Percentiles rank a stretch among this genome's conserved stretches.
These are phyloP conservation scores for Reticulitermes lucifugus DNA, from an alignment of 2,888 invertebrate species.

Conservation along the genomic window DNA sequence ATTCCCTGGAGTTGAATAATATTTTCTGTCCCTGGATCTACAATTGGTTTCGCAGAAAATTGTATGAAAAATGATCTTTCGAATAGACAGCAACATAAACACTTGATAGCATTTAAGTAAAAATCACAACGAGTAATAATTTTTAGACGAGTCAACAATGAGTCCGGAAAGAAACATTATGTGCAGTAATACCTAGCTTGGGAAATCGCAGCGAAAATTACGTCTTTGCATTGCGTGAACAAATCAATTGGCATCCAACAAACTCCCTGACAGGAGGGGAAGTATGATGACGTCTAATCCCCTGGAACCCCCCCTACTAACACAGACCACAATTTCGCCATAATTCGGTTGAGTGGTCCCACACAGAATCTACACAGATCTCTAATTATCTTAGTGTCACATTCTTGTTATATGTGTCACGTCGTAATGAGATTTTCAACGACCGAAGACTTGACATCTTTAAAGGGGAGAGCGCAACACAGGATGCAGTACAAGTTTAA, in stretches of 20 bases:
- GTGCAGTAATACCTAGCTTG: too few relatives aligned
- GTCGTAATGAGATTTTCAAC: background rate
- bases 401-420: conserved; percentile 8
- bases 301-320: background rate
- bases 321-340: background rate
- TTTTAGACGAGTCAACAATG: too few relatives aligned
- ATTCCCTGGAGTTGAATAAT: too few relatives aligned
- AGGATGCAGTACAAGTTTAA: too few relatives aligned
- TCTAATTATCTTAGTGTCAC: conserved; percentile 14
- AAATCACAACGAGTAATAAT: too few relatives aligned
- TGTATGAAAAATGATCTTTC: too few relatives aligned
- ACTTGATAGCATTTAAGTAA: too few relatives aligned
- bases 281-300: background rate
- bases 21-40: too few relatives aligned
- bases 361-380: background rate
- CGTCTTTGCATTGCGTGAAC: background rate
- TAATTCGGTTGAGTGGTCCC: conserved; percentile 8
- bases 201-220: too few relatives aligned
- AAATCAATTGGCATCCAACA: background rate
- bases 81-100: too few relatives aligned
- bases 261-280: background rate
- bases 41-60: too few relatives aligned
- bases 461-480: background rate
- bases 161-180: too few relatives aligned
- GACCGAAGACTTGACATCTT: background rate